Evolutionary conservation across 2,797 vertebrate species (phyloP).

Genomic region (Monodelphis domestica): DNA sequence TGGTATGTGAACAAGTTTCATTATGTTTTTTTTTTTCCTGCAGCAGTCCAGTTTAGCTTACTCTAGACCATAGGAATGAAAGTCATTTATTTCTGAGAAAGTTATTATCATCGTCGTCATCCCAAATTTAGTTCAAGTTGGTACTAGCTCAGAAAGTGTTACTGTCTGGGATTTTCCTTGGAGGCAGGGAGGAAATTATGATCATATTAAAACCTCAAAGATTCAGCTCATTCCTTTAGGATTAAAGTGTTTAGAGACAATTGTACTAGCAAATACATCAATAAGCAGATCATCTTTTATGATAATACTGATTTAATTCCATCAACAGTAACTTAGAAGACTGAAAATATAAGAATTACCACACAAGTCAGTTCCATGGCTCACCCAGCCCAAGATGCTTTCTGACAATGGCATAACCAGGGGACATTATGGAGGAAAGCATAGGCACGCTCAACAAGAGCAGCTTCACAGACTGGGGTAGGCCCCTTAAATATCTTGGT

Average conservation of each 20-base stretch:
- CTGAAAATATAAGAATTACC: constrained; percentile 28
- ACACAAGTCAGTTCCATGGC: not conserved
- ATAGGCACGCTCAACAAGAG: not conserved
- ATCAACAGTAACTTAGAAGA: constrained; percentile 37
- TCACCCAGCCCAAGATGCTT: not conserved
- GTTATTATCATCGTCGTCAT: constrained; percentile 24
- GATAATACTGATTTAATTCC: constrained; percentile 33
- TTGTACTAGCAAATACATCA: not conserved
- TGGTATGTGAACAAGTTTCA: constrained; percentile 32
- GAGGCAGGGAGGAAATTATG: constrained; percentile 30
- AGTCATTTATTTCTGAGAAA: constrained; percentile 9
- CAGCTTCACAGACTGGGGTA: not conserved
- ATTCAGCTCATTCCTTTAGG: constrained; percentile 11
- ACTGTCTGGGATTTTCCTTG: not conserved
- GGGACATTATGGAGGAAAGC: not conserved
- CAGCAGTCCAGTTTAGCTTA: not conserved
- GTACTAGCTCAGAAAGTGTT: constrained; percentile 53
- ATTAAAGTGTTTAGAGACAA: constrained; percentile 29
- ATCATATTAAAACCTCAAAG: constrained; percentile 43
- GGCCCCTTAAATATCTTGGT: not conserved
- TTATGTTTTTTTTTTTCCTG: constrained; percentile 1
- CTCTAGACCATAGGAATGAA: not conserved
- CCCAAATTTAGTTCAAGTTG: constrained; percentile 35
- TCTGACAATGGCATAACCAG: not conserved
- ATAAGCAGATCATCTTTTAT: not conserved